These are phyloP conservation scores for Yponomeuta evonymella DNA, from an alignment of 2,888 invertebrate genomes.

Conservation along the genomic window DNA sequence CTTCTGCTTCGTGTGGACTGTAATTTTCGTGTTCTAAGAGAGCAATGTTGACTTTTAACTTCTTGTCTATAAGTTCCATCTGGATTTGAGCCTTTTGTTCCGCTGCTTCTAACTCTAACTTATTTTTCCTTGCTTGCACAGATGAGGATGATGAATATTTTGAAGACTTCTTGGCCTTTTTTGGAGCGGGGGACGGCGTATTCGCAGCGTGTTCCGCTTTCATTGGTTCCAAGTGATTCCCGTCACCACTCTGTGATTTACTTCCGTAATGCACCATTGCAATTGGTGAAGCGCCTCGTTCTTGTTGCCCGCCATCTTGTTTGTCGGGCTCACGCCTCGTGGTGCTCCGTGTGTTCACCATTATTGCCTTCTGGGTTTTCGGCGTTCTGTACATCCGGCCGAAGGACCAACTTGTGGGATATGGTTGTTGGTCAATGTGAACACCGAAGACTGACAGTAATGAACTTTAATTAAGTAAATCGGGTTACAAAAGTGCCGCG, in stretches of 20 bases:
- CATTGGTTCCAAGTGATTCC: not conserved
- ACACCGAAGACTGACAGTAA: too few species aligned
- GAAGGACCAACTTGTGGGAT: too few species aligned
- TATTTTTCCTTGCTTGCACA: not conserved
- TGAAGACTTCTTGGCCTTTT: not conserved
- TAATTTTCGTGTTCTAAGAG: not conserved
- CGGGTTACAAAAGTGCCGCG: too few species aligned
- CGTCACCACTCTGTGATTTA: not conserved
- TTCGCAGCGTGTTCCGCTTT: not conserved
- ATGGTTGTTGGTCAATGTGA: too few species aligned
- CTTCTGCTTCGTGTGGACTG: not conserved
- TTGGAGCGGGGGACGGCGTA: not conserved
- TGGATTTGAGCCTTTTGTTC: constrained; percentile 2
- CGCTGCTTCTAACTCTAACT: constrained; percentile 7
- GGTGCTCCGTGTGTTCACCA: too few species aligned
- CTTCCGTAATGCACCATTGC: too few species aligned
- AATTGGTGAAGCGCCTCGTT: too few species aligned
- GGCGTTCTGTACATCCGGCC: too few species aligned
- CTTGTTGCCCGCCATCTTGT: too few species aligned
- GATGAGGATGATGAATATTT: not conserved
- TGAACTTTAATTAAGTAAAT: too few species aligned
- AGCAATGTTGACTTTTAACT: not conserved
- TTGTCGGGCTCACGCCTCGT: too few species aligned
- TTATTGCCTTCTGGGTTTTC: too few species aligned
- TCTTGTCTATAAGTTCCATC: not conserved